Base-by-base conservation (phyloP, 2,113 vertebrate genomes). In the Oreotragus oreotragus region DNA sequence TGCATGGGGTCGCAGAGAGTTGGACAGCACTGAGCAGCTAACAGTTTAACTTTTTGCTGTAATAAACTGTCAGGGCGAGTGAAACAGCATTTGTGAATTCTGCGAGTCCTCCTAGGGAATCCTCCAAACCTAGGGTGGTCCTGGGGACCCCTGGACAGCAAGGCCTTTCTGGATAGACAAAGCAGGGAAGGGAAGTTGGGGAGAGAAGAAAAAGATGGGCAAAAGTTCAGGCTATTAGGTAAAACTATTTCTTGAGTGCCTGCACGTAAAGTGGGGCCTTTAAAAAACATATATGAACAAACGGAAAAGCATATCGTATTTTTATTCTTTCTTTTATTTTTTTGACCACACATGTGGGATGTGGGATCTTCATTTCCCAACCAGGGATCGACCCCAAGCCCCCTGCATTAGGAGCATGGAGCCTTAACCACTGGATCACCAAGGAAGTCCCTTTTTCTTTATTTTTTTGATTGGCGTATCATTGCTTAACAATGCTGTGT, bases 331-430 rank as follows among this genome's bases (percentile, higher is more conserved):
- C 30, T n/a, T 64, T 73, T 39, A 43, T 43, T 39, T 39, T 70
- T 76, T 43, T 43, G 36, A 43, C 39, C 1, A 0, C 23, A 43
- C 6, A 1, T 27, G 70, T 43, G 39, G 39, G 36, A 27, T 76
- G 39, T 43, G 23, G 70, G 70, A 7, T 76, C 39, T 43, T 76
- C 3, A 25, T 43, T 76, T 1, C 39, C 70, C 23, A 15, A 76
- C 6, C 6, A 76, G 23, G 70, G 23, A 4, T 43, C 3, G 2
- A 76, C 11, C 36, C 70, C 0, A 12, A 39, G 23, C 21, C n/a
- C 36, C 36, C 5, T 73, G 66, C n/a, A 23, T 39, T 73, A 73
- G 66, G n/a, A 39, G 19, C 19, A 73, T 73, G 66, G 66, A 39
- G 2, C 5, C 36, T 73, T 39, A 39, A 73, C 66, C 66, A 25